These are phyloP conservation scores for Jaculus jaculus DNA, from an alignment of 2,113 vertebrate genomes.

Conservation along the genomic window DNA sequence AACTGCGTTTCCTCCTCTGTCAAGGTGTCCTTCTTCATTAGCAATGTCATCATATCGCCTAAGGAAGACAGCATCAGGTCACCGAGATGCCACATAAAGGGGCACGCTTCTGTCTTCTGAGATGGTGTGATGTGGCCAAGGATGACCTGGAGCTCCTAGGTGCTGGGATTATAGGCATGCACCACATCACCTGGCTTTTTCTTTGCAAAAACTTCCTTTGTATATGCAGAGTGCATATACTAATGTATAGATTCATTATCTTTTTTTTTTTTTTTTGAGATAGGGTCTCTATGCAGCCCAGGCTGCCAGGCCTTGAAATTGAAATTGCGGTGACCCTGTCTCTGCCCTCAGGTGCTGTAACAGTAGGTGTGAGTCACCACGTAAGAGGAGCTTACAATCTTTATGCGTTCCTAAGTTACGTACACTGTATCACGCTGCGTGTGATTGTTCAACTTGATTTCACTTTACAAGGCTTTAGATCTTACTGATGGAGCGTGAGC, in stretches of 20 bases:
- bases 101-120: background rate
- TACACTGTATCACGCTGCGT: background rate
- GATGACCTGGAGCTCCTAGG: background rate
- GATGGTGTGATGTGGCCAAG: background rate
- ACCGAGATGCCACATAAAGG: background rate
- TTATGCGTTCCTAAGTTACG: background rate
- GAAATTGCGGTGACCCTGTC: too few species aligned
- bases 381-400: too few species aligned
- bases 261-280: too few species aligned
- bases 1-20: conserved; percentile 98
- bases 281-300: too few species aligned
- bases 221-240: background rate
- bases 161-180: background rate
- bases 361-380: too few species aligned
- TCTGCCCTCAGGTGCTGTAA: too few species aligned
- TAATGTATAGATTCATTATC: too few species aligned
- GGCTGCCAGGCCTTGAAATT: too few species aligned
- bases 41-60: conserved; percentile 99
- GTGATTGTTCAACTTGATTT: background rate
- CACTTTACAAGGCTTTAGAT: background rate
- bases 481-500: background rate
- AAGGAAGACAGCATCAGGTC: background rate
- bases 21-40: conserved; percentile 99
- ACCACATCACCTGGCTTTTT: too few species aligned
- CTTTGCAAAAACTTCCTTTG: background rate